Evolutionary conservation across 2,888 invertebrate species (phyloP), one percentile per base, ranked within the genome.

Genomic region (Drosophila ezoana): DNA sequence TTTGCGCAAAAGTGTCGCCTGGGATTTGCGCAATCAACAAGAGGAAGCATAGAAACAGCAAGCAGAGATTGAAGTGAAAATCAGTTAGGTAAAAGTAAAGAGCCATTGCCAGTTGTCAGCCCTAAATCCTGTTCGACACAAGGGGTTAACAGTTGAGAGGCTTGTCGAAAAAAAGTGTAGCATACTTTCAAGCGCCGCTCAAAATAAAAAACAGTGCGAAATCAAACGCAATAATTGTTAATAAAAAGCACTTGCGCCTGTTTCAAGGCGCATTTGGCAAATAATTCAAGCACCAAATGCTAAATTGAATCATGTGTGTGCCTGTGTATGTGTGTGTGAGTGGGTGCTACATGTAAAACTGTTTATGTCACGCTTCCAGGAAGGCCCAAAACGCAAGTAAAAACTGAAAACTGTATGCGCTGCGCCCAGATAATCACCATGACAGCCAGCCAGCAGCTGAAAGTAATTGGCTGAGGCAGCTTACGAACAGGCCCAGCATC

Each of bases 21-120:
- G 66, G 64, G 69, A 79, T 70, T 88, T 73, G 43, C 64, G 60
- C 82, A 68, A 70, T 54, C 63, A 85, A 41, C 67, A 58, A 35
- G 40, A 60, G 37, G n/a, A 41, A 32, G 45, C 23, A n/a, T 8
- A 11, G 23, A 5, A 41, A 13, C 33, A n/a, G 33, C 23, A 63
- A 64, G 49, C 20, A 10, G 14, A 14, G 23, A 20, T 1, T 23
- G 14, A 13, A 54, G 44, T 44, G 44, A 35, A 40, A 47, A 44
- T 43, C 54, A 32, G 43, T 48, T 23, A 43, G 40, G 45, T 11
- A 20, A 49, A 49, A 59, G 44, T 45, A 44, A 56, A n/a, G 14
- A 9, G 44, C 33, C 52, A 41, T 14, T 37, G 45, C 16, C 65
- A 54, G 44, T 72, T 68, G 52, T 40, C 52, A 60, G 44, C 51